Conservation (phyloP, 2,797 vertebrate species). For the Ptychobarbus kaznakovi region DNA sequence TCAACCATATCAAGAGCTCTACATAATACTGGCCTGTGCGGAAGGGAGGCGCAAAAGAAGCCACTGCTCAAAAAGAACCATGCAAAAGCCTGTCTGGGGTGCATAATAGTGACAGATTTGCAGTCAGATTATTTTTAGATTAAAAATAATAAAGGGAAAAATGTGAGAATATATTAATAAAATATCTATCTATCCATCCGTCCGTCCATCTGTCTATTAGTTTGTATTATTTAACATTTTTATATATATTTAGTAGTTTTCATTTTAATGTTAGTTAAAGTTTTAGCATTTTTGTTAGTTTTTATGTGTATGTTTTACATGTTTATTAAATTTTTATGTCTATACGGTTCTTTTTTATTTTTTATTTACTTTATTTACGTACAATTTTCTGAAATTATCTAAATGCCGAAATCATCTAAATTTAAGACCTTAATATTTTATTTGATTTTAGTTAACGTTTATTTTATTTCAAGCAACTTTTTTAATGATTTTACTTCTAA, state of each 20-base stretch:
- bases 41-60: conserved; percentile 14
- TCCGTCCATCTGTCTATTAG: neutral
- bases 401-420: neutral
- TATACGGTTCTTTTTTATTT: neutral
- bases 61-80: neutral
- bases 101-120: neutral
- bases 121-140: neutral
- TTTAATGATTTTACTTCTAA: neutral
- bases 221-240: neutral
- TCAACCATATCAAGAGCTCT: conserved; percentile 24
- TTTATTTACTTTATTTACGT: no score
- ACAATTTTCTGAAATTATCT: neutral
- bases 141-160: neutral
- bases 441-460: neutral
- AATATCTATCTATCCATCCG: neutral
- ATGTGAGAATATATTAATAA: no score
- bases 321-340: neutral
- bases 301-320: no score
- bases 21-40: neutral
- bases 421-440: neutral
- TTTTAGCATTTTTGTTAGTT: no score
- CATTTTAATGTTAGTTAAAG: neutral
- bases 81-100: conserved; percentile 1
- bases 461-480: neutral
- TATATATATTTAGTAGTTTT: neutral